These are phyloP conservation scores for Slavum lentiscoides DNA, from an alignment of 2,888 invertebrate species.

Conservation along the genomic window DNA sequence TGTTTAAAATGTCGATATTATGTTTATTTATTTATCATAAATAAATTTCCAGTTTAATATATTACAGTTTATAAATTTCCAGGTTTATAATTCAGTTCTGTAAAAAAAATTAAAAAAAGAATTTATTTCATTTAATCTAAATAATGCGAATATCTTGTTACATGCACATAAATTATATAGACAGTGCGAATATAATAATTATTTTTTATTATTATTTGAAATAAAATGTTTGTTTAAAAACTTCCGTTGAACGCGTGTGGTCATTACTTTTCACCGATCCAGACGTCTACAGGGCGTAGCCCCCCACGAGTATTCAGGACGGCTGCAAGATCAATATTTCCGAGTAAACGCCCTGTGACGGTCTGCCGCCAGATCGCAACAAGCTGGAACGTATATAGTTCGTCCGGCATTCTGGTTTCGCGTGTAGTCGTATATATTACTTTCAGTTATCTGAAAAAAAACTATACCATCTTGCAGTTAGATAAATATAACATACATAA, in stretches of 20 bases:
- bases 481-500: no score
- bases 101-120: no score
- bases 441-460: constrained; percentile 10
- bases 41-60: background rate
- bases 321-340: constrained; percentile 45
- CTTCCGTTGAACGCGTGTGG: background rate
- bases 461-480: background rate
- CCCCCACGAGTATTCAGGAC: constrained; percentile 31
- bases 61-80: no score
- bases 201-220: no score
- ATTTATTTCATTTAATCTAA: background rate
- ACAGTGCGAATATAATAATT: background rate
- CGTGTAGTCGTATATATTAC: constrained; percentile 6
- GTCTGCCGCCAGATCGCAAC: constrained; percentile 40
- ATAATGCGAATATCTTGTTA: background rate
- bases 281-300: constrained; percentile 51
- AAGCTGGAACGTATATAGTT: constrained; percentile 26
- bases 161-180: background rate
- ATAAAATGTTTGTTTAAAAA: background rate
- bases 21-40: background rate
- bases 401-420: constrained; percentile 2
- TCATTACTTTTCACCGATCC: constrained; percentile 36
- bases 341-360: constrained; percentile 49
- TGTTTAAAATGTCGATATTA: no score
- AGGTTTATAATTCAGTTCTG: no score